Evolutionary conservation across 2,797 vertebrate species (phyloP).

Genomic region (Chromobotia macracanthus): DNA sequence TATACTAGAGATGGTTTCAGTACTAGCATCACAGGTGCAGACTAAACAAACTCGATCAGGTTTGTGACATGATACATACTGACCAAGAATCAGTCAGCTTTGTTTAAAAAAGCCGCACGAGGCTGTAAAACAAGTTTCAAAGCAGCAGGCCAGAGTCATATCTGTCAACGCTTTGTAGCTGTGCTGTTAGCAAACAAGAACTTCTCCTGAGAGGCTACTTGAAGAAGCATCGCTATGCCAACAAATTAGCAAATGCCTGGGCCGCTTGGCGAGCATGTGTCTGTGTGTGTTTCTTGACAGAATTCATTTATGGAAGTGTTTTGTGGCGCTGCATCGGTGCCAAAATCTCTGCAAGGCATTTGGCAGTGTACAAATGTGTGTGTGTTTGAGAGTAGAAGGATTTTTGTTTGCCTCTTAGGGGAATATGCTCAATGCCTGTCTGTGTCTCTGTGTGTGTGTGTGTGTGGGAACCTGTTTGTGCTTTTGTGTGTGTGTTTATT

Average conservation of each 20-base stretch:
- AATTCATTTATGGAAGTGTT: conserved; percentile 54
- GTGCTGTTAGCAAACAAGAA: conserved; percentile 51
- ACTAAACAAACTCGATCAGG: conserved; percentile 31
- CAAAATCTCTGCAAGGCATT: conserved; percentile 48
- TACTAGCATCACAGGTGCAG: conserved; percentile 3
- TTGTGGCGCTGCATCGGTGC: conserved; percentile 42
- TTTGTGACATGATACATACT: conserved; percentile 7
- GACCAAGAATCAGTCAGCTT: conserved; percentile 21
- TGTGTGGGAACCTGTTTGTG: conserved; percentile 30
- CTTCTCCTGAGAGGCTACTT: conserved; percentile 51
- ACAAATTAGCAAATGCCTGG: conserved; percentile 52
- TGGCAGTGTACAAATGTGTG: conserved; percentile 30
- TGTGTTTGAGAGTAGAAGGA: conserved; percentile 11
- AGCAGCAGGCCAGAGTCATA: conserved; percentile 46
- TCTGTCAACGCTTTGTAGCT: conserved; percentile 45
- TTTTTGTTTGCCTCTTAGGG: conserved; percentile 24
- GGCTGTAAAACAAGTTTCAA: conserved; percentile 9
- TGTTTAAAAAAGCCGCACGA: conserved; percentile 4
- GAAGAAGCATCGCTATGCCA: conserved; percentile 42
- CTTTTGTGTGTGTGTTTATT: conserved; percentile 30
- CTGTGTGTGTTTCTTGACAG: conserved; percentile 49
- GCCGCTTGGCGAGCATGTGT: conserved; percentile 48
- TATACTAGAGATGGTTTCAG: not conserved
- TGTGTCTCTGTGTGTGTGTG: conserved; percentile 29
- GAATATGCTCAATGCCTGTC: conserved; percentile 12